Evolutionary conservation across 2,113 vertebrate species (phyloP).

Genomic region (Manacus vitellinus): DNA sequence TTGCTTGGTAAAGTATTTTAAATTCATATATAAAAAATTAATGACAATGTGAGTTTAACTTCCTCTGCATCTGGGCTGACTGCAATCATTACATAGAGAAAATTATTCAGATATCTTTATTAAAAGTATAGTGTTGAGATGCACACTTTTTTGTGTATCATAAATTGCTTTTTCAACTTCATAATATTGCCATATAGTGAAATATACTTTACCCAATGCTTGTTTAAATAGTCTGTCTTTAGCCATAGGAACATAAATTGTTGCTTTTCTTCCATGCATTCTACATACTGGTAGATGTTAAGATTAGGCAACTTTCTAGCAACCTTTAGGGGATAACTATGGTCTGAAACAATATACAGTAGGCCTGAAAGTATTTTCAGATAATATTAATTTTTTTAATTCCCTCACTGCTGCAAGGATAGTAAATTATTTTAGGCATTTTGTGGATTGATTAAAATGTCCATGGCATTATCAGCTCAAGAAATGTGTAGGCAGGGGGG

Average conservation of each 20-base stretch:
- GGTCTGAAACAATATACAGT: background rate
- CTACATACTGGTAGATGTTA: background rate
- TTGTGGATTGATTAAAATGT: background rate
- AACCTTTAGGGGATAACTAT: background rate
- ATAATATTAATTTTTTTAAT: background rate
- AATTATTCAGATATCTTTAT: constrained; percentile 44
- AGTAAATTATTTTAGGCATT: background rate
- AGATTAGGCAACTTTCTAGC: background rate
- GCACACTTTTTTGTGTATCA: background rate
- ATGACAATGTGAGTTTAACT: constrained; percentile 22
- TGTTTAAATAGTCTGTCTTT: background rate
- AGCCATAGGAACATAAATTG: background rate
- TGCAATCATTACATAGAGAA: constrained; percentile 27
- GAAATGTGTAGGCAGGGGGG: fast-evolving
- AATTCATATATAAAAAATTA: constrained; percentile 68
- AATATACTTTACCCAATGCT: background rate
- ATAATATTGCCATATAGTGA: background rate
- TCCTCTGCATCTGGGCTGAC: constrained; percentile 20
- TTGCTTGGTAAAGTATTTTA: constrained; percentile 63
- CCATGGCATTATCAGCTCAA: background rate
- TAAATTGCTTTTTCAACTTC: background rate
- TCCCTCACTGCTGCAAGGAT: background rate
- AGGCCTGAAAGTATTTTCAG: background rate
- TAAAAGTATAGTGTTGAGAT: background rate
- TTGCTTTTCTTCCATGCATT: background rate